A percentile compares a stretch with the other conserved stretches of the same genome.
Conservation (phyloP, 2,113 vertebrate genomes). For the Halichoeres trimaculatus region DNA sequence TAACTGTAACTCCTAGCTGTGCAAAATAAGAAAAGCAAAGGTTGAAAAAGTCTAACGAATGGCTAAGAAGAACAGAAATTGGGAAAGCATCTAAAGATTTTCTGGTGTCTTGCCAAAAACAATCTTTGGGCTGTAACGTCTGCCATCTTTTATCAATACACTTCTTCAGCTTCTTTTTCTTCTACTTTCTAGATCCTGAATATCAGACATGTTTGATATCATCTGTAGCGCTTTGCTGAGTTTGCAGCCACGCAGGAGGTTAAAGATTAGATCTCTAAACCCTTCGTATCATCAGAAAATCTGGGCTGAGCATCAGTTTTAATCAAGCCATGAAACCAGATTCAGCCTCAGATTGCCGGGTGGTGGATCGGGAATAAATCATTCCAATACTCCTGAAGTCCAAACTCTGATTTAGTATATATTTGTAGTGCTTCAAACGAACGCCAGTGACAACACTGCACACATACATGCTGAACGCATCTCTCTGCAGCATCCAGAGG, state of each 20-base stretch:
- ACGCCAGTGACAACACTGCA: neutral
- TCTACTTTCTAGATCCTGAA: too few species aligned
- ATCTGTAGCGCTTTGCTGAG: neutral
- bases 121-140: too few species aligned
- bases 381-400: neutral
- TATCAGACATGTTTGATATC: neutral
- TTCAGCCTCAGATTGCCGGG: neutral
- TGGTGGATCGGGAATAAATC: neutral
- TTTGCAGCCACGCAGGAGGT: neutral
- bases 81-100: too few species aligned
- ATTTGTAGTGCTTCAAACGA: too few species aligned
- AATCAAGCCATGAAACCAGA: neutral
- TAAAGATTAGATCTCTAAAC: neutral
- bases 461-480: slow-evolving; percentile 9
- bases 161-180: too few species aligned
- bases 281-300: neutral
- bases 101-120: too few species aligned
- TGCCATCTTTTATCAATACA: too few species aligned
- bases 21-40: too few species aligned
- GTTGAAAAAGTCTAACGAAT: too few species aligned
- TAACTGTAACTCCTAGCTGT: too few species aligned
- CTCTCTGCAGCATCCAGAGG: slow-evolving; percentile 31
- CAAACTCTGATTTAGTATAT: neutral
- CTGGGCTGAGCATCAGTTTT: neutral
- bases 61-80: too few species aligned